phyloP scores from a whole-genome alignment of 1,140 invertebrate genomes.

The Papilio aristodemus region DNA sequence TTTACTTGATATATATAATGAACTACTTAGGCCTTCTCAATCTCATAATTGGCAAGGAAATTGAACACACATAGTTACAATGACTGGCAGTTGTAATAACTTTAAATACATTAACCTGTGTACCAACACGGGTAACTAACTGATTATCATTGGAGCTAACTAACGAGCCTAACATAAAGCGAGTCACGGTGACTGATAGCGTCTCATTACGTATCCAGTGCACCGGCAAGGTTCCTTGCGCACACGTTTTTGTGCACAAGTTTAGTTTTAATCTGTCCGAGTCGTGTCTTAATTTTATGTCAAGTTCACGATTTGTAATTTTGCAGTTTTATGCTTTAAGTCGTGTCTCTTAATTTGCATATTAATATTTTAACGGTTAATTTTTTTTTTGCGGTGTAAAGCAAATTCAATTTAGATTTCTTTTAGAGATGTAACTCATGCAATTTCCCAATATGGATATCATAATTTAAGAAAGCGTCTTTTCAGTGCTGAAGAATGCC shows the following conservation, averaged over 20 bases:
- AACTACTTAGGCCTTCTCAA: too few species aligned
- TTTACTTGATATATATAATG: too few species aligned
- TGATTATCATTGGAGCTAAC: background rate
- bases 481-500: too few species aligned
- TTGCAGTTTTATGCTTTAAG: background rate
- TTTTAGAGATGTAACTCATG: background rate
- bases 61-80: too few species aligned
- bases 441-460: too few species aligned
- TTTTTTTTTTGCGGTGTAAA: background rate
- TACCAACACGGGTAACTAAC: background rate
- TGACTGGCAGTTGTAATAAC: too few species aligned
- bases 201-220: slow-evolving; percentile 13
- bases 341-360: background rate
- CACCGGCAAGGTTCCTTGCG: slow-evolving; percentile 9
- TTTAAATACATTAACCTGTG: too few species aligned
- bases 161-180: background rate
- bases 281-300: slow-evolving; percentile 42
- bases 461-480: too few species aligned
- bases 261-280: slow-evolving; percentile 20
- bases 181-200: slow-evolving; percentile 21
- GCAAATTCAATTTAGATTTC: background rate
- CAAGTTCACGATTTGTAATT: slow-evolving; percentile 35
- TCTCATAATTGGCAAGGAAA: too few species aligned
- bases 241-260: slow-evolving; percentile 29
- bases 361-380: background rate